phyloP scores from a whole-genome alignment of 1,140 invertebrate genomes.

The Pseudomyrmex pallidus region DNA sequence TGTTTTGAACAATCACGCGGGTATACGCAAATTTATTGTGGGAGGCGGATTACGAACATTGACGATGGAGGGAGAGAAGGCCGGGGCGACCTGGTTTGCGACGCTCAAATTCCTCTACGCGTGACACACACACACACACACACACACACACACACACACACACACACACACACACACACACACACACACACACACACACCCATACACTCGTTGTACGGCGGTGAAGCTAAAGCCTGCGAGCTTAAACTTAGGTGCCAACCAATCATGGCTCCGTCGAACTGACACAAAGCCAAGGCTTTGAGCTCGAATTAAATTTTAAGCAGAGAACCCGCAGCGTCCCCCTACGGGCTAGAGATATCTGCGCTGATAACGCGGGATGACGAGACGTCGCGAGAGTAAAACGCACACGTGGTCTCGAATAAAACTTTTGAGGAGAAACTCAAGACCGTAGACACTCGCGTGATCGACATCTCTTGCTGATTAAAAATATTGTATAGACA shows the following conservation, averaged over 20 bases:
- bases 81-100: too few species aligned
- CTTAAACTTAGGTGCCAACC: conserved; percentile 73
- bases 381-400: conserved; percentile 21
- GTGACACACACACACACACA: neutral
- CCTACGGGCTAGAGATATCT: conserved; percentile 22
- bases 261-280: conserved; percentile 67
- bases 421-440: neutral
- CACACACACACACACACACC: neutral
- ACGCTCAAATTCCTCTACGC: too few species aligned
- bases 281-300: conserved; percentile 70
- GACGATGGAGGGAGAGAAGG: neutral
- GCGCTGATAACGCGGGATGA: conserved; percentile 8
- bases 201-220: conserved; percentile 8
- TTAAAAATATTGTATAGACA: too few species aligned
- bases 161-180: neutral
- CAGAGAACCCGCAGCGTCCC: conserved; percentile 55
- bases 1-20: conserved; percentile 48
- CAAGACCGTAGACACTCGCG: neutral
- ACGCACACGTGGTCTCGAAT: neutral
- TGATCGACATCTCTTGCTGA: too few species aligned
- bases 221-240: conserved; percentile 62
- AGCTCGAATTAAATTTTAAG: conserved; percentile 73
- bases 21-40: conserved; percentile 53
- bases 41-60: conserved; percentile 63
- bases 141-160: neutral